Evolutionary conservation across 2,113 vertebrate genomes (phyloP).

Genomic region (Zosterops pallidus): DNA sequence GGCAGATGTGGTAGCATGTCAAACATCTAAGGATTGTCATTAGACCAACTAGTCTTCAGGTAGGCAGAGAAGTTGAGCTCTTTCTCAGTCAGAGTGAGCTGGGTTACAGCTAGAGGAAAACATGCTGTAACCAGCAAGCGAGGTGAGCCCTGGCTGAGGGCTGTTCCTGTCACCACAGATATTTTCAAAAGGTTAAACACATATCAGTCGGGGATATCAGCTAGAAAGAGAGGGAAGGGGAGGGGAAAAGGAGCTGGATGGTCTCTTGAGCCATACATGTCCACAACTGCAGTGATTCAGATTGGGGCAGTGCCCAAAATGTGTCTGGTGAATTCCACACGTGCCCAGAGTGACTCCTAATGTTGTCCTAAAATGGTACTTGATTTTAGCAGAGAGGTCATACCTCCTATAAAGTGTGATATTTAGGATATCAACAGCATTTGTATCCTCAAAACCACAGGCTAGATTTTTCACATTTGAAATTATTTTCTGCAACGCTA

Average conservation of each 20-base stretch:
- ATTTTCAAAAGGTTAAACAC: constrained; percentile 35
- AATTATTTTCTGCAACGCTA: constrained; percentile 9
- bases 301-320: constrained; percentile 43
- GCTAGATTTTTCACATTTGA: neutral
- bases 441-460: neutral
- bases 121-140: neutral
- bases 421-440: neutral
- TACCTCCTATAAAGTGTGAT: neutral
- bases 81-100: neutral
- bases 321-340: constrained; percentile 36
- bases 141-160: neutral
- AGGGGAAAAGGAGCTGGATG: neutral
- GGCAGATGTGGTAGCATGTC: neutral
- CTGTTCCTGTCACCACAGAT: neutral
- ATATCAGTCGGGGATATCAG: neutral
- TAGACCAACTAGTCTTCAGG: neutral
- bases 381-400: neutral
- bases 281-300: neutral
- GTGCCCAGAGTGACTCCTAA: neutral
- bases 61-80: neutral
- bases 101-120: neutral
- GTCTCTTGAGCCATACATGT: constrained; percentile 1
- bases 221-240: constrained; percentile 1
- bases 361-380: constrained; percentile 40
- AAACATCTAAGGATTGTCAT: neutral